Percentiles rank a stretch among this genome's conserved stretches.
Conservation (phyloP, 2,113 vertebrate species). For the Cacatua alba region DNA sequence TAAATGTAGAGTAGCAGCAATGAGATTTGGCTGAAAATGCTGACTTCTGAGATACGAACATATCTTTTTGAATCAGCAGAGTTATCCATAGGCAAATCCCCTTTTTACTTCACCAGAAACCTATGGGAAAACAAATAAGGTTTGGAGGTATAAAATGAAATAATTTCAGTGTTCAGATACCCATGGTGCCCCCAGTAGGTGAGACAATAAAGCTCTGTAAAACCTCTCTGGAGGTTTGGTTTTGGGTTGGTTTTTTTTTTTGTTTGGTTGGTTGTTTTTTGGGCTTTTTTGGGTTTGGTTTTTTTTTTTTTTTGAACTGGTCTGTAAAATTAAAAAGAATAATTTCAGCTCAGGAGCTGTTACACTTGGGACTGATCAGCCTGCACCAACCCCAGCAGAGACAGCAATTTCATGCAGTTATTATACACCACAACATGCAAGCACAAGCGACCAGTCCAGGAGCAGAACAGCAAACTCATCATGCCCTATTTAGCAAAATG, state of each 20-base stretch:
- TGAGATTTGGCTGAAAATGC: background rate
- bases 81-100: background rate
- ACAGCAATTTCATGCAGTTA: constrained; percentile 6
- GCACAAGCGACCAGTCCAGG: background rate
- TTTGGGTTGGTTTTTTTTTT: background rate
- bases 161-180: background rate
- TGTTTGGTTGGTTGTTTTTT: background rate
- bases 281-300: background rate
- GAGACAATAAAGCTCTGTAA: background rate
- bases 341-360: constrained; percentile 9
- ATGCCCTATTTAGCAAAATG: constrained; percentile 48
- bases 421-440: background rate
- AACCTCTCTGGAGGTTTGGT: background rate
- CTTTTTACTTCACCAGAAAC: background rate
- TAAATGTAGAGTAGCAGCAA: background rate
- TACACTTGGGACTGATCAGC: background rate
- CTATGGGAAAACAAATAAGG: background rate
- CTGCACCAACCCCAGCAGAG: background rate
- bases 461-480: constrained; percentile 44
- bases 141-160: background rate
- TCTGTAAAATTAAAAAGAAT: background rate
- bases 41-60: background rate
- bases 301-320: background rate
- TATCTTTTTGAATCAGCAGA: background rate
- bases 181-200: rapidly evolving